Conservation (phyloP, 2,888 invertebrate genomes). For the Odontocerum albicorne region DNA sequence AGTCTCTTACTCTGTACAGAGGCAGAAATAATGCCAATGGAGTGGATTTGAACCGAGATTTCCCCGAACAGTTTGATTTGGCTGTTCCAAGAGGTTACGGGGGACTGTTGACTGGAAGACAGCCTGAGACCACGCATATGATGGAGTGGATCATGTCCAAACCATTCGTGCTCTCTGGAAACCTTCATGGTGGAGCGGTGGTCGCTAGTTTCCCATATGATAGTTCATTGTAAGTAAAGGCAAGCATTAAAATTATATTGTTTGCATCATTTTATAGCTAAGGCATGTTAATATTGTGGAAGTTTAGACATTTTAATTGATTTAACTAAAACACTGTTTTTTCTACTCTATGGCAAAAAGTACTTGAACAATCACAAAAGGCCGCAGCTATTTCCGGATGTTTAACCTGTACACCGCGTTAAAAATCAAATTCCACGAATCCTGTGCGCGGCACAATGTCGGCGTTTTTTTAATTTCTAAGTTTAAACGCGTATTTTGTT, state of each 20-base stretch:
- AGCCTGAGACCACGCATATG: conserved; percentile 86
- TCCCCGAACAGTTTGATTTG: conserved; percentile 83
- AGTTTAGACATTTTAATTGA: neutral
- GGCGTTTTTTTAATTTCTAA: too few relatives aligned
- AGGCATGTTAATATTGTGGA: too few relatives aligned
- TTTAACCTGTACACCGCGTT: too few relatives aligned
- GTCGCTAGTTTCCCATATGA: conserved; percentile 98
- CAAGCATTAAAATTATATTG: neutral
- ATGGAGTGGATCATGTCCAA: conserved; percentile 86
- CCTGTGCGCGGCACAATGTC: too few relatives aligned
- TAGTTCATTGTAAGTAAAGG: conserved; percentile 67
- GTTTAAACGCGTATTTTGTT: too few relatives aligned
- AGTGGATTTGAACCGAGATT: conserved; percentile 87
- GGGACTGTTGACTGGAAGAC: conserved; percentile 58
- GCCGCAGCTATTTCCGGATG: too few relatives aligned
- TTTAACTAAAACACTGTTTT: neutral
- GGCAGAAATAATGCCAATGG: conserved; percentile 83
- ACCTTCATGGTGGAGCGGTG: conserved; percentile 94
- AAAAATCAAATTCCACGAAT: too few relatives aligned
- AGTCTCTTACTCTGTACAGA: conserved; percentile 63
- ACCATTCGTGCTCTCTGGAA: conserved; percentile 92
- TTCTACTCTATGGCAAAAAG: too few relatives aligned
- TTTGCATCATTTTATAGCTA: too few relatives aligned
- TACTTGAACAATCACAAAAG: too few relatives aligned
- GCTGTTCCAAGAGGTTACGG: conserved; percentile 43